phyloP scores from a whole-genome alignment of 2,113 vertebrate species.

The Camelus dromedarius region DNA sequence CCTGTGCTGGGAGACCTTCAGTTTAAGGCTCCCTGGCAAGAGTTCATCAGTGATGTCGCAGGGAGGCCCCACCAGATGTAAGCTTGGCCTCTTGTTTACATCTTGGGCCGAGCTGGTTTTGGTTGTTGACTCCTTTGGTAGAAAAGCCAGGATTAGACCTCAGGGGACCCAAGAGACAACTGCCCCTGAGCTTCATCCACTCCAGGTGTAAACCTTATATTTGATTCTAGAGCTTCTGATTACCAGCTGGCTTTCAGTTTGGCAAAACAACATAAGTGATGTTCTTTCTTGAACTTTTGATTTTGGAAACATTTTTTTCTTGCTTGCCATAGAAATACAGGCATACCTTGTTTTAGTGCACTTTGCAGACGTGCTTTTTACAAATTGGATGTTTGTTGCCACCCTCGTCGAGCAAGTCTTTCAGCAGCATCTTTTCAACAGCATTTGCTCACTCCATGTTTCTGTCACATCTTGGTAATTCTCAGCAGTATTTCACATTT shows the following conservation, averaged over 20 bases:
- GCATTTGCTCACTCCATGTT: neutral
- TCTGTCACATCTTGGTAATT: neutral
- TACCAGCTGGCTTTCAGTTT: fast-evolving
- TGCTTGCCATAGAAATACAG: neutral
- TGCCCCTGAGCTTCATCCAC: neutral
- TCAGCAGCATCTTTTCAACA: neutral
- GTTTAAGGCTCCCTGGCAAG: fast-evolving
- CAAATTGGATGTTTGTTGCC: neutral
- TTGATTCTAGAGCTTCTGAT: neutral
- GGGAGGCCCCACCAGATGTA: neutral
- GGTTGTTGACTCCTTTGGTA: neutral
- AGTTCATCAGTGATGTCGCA: neutral
- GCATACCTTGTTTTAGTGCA: neutral
- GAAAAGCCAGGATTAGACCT: neutral
- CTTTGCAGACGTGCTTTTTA: neutral
- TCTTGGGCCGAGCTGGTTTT: neutral
- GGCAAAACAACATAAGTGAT: neutral
- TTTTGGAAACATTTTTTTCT: neutral
- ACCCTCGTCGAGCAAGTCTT: neutral
- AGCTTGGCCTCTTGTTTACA: neutral
- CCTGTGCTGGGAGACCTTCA: neutral
- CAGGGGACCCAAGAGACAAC: neutral
- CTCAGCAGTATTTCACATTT: neutral
- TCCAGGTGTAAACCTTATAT: neutral
- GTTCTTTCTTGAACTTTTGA: neutral